phyloP scores from a whole-genome alignment of 2,113 vertebrate genomes.

The Oreochromis spilurus region DNA sequence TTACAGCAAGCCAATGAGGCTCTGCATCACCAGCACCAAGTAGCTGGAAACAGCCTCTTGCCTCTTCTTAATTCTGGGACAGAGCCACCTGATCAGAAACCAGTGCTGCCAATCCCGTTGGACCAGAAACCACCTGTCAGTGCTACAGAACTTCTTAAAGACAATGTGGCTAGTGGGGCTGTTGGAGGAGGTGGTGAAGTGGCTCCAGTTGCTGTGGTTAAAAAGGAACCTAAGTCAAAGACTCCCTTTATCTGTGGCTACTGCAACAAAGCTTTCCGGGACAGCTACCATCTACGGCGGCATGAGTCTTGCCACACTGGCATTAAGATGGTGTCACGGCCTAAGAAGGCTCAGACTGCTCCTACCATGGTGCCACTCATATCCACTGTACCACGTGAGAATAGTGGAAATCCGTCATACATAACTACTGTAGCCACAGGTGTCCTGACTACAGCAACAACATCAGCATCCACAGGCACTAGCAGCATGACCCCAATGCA shows the following conservation, averaged over 20 bases:
- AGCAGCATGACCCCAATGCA: slow-evolving; percentile 70
- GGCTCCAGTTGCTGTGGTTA: slow-evolving; percentile 78
- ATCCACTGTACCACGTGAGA: slow-evolving; percentile 88
- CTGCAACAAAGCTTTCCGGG: slow-evolving; percentile 98
- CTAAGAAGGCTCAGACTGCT: slow-evolving; percentile 90
- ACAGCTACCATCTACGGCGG: slow-evolving; percentile 96
- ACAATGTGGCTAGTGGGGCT: slow-evolving; percentile 72
- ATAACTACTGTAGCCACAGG: slow-evolving; percentile 92
- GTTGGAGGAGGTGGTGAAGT: slow-evolving; percentile 47
- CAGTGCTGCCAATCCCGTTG: slow-evolving; percentile 88
- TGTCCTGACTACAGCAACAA: slow-evolving; percentile 91
- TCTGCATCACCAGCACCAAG: slow-evolving; percentile 95
- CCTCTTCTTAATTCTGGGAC: slow-evolving; percentile 90
- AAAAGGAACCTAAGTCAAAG: slow-evolving; percentile 95
- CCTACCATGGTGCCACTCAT: slow-evolving; percentile 88
- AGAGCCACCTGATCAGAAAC: slow-evolving; percentile 94
- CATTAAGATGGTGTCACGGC: slow-evolving; percentile 94
- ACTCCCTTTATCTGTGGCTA: slow-evolving; percentile 96
- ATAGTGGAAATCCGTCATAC: slow-evolving; percentile 82
- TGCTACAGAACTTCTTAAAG: slow-evolving; percentile 89
- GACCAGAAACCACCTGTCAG: slow-evolving; percentile 90
- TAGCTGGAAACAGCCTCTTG: slow-evolving; percentile 91
- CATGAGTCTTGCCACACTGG: slow-evolving; percentile 97
- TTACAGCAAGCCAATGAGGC: slow-evolving; percentile 90
- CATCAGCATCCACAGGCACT: slow-evolving; percentile 81